Evolutionary conservation across 2,888 invertebrate species (phyloP).

Genomic region (Pheosia tremula): DNA sequence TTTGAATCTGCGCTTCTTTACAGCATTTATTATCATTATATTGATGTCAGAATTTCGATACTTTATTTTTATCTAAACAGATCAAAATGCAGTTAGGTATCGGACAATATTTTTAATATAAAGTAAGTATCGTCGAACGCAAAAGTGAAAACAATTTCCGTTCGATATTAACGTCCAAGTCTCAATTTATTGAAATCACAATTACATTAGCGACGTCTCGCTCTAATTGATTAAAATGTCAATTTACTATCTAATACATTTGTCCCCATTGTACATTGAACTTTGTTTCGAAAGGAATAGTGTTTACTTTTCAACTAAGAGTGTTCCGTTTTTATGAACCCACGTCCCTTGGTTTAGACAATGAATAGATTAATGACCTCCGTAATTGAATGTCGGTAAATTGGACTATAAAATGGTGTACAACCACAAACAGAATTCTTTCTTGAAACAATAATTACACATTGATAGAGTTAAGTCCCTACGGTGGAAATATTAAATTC

Average conservation of each 20-base stretch:
- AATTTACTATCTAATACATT: conserved; percentile 17
- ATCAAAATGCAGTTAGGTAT: no score
- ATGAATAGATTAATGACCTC: conserved; percentile 41
- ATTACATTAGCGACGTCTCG: conserved; percentile 18
- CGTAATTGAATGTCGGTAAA: conserved; percentile 35
- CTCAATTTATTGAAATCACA: conserved; percentile 1
- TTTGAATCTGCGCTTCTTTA: no score
- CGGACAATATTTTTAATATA: background rate
- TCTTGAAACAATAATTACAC: no score
- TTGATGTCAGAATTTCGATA: no score
- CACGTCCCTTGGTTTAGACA: conserved; percentile 18
- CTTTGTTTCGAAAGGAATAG: conserved; percentile 17
- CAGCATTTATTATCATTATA: no score
- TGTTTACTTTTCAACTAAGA: conserved; percentile 17
- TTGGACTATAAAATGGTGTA: conserved; percentile 17
- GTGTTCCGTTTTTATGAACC: conserved; percentile 11
- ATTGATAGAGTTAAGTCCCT: no score
- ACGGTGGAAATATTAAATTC: no score
- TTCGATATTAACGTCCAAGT: background rate
- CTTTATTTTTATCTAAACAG: no score
- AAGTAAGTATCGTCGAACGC: background rate
- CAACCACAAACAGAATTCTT: background rate
- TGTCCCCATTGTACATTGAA: conserved; percentile 14
- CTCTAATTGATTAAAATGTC: conserved; percentile 24
- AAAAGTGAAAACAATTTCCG: background rate